Percentiles rank a stretch among this genome's conserved stretches.
phyloP scores from a whole-genome alignment of 2,113 vertebrate genomes.

The Tragelaphus buxtoni region DNA sequence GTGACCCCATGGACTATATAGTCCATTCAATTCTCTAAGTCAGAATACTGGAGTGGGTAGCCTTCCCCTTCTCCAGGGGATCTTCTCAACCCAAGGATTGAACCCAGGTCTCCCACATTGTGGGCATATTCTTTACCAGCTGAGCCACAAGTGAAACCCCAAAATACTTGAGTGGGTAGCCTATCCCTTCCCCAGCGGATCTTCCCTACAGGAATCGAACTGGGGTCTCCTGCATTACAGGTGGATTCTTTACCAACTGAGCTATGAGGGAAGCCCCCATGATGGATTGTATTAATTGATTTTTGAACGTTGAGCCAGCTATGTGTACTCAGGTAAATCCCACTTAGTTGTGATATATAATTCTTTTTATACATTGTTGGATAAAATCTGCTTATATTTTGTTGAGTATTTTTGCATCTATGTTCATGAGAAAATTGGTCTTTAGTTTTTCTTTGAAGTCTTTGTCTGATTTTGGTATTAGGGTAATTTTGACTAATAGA shows the following conservation, averaged over 20 bases:
- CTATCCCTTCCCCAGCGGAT: neutral
- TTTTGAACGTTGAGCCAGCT: neutral
- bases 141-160: neutral
- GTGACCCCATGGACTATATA: neutral
- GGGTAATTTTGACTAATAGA: neutral
- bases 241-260: neutral
- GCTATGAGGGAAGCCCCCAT: neutral
- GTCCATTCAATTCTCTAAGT: neutral
- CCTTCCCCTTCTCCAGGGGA: neutral
- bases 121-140: neutral
- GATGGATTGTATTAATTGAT: neutral
- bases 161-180: neutral
- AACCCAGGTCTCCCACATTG: neutral
- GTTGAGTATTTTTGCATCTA: neutral
- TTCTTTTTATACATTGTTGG: neutral
- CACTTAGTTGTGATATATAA: neutral
- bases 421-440: neutral
- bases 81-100: neutral
- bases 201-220: neutral
- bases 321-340: neutral
- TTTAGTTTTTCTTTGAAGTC: neutral
- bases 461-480: neutral
- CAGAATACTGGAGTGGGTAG: neutral
- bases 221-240: neutral
- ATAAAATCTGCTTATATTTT: constrained; percentile 3